Base-by-base conservation (phyloP, 2,113 vertebrate species). In the Zapus hudsonius region DNA sequence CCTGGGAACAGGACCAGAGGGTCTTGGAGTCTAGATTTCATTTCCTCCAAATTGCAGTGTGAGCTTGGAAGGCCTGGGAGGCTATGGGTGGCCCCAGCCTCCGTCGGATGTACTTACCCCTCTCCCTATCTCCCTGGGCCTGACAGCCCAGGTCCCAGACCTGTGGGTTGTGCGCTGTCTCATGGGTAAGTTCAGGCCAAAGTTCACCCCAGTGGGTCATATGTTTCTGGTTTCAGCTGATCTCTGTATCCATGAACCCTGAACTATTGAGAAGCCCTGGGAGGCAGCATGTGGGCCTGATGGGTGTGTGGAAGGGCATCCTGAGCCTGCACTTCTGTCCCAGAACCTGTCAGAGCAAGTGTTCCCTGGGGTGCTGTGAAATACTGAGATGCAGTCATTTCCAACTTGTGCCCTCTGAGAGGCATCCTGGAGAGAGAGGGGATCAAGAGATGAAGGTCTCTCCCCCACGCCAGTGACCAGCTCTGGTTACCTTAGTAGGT, bases 81-180 rank as follows among this genome's bases (percentile, higher is more conserved):
- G 38, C 70, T 42, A 2, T 13, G 25, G 29, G 55, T 2, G 13
- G 29, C 23, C 52, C 16, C 38, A 81, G 66, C 47, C 22, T 8
- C 29, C 19, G 33, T 13, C 33, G 74, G 67, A n/a, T 9, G 0
- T 1, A 8, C 10, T n/a, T 31, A 36, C 57, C 38, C 11, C 29
- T 17, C 38, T 11, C 33, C 33, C 38, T 11, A 15, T 17, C 40
- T 81, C 33, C 11, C 20, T 64, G 25, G 13, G 10, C 52, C 8
- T 20, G 25, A 5, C 52, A 15, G 0, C n/a, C 23, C 52, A 40
- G 33, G 44, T 0, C 0, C 40, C 2, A 11, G 25, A 69, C 57
- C 74, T 47, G 47, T 1, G 12, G 44, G 61, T 76, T n/a, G 64
- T 87, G 17, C 29, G 4, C 76, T 74, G 40, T 20, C 33, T 61